These are phyloP conservation scores for Mythimna vitellina DNA, from an alignment of 2,888 invertebrate genomes.

Conservation along the genomic window DNA sequence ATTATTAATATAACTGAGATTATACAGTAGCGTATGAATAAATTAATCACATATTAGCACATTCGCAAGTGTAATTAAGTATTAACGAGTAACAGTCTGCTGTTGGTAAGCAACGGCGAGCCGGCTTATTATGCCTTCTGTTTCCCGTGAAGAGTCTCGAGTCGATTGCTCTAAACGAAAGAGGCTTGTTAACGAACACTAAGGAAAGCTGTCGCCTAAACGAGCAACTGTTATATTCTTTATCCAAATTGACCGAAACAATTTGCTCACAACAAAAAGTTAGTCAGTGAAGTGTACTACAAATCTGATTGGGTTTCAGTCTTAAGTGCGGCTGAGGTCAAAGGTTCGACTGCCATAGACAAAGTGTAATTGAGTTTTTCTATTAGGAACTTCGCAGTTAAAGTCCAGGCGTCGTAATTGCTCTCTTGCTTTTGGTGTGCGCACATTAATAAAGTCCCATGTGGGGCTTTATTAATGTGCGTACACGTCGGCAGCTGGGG, in stretches of 20 bases:
- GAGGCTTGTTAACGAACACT: constrained; percentile 69
- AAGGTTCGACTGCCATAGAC: constrained; percentile 37
- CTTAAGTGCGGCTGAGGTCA: constrained; percentile 33
- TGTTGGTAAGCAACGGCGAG: constrained; percentile 34
- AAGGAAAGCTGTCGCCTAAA: constrained; percentile 64
- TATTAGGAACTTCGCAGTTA: constrained; percentile 42
- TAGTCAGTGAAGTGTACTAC: constrained; percentile 17
- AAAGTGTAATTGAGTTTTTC: constrained; percentile 49
- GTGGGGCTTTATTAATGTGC: constrained; percentile 45
- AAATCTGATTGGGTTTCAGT: constrained; percentile 42
- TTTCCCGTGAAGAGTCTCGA: constrained; percentile 71
- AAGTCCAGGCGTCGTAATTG: constrained; percentile 36
- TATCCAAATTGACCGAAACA: constrained; percentile 54
- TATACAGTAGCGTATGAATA: constrained; percentile 14
- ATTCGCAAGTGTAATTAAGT: constrained; percentile 29
- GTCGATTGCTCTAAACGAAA: constrained; percentile 72
- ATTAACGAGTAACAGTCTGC: constrained; percentile 21
- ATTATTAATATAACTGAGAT: constrained; percentile 6
- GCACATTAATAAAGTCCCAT: constrained; percentile 43
- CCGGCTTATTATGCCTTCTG: constrained; percentile 65
- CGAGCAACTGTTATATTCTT: constrained; percentile 65
- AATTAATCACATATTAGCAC: constrained; percentile 19
- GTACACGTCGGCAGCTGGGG: constrained; percentile 10
- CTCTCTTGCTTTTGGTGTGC: constrained; percentile 12
- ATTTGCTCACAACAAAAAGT: constrained; percentile 39